phyloP scores from a whole-genome alignment of 2,797 vertebrate genomes.

The Notolabrus celidotus region DNA sequence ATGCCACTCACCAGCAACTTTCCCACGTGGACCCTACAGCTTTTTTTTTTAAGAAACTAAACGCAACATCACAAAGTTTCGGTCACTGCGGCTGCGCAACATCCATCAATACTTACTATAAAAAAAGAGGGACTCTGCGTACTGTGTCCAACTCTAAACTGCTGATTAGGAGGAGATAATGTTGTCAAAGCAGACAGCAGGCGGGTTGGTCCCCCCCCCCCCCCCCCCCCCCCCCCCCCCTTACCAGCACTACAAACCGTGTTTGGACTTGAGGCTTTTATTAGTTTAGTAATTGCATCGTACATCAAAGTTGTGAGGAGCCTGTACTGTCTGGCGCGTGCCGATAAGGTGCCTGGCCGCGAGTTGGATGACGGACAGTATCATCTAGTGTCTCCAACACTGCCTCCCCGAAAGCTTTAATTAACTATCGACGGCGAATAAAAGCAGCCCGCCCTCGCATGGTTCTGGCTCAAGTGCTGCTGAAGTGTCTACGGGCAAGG shows the following conservation, averaged over 20 bases:
- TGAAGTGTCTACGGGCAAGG: constrained; percentile 39
- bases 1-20: constrained; percentile 39
- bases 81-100: neutral
- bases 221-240: neutral
- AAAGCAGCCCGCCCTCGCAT: constrained; percentile 39
- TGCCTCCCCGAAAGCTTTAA: constrained; percentile 62
- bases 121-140: constrained; percentile 22
- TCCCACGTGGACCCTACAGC: neutral
- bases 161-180: constrained; percentile 74
- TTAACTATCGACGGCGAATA: constrained; percentile 68
- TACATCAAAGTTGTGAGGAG: constrained; percentile 83
- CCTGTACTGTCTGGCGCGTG: constrained; percentile 71
- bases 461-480: constrained; percentile 6
- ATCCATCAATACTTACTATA: constrained; percentile 1
- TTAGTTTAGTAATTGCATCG: constrained; percentile 85
- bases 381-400: constrained; percentile 53
- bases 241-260: constrained; percentile 47
- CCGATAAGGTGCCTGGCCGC: constrained; percentile 74
- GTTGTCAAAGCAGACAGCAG: constrained; percentile 64
- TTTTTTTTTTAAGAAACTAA: neutral
- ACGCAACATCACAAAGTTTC: constrained; percentile 9
- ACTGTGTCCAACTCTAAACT: constrained; percentile 28
- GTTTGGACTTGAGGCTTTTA: constrained; percentile 81
- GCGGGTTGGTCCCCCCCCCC: constrained; percentile 57
- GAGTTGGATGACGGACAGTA: constrained; percentile 75